Percentiles rank a stretch among this genome's conserved stretches.
Evolutionary conservation across 2,113 vertebrate genomes (phyloP).

Genomic region (Lonchura striata): DNA sequence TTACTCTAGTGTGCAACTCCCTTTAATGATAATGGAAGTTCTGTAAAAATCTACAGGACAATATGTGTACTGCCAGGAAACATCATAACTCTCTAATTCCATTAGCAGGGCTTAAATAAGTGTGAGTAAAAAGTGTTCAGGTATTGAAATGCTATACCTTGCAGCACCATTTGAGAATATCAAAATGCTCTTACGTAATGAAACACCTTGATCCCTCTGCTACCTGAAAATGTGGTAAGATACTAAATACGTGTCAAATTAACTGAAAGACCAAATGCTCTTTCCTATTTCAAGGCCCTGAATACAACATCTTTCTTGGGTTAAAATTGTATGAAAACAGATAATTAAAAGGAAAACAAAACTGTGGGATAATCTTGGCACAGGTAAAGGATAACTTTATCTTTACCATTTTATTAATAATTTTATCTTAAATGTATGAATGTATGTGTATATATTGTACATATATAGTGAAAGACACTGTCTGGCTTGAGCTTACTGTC

Average conservation of each 20-base stretch:
- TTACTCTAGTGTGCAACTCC: not conserved
- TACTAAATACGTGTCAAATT: not conserved
- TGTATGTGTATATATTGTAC: not conserved
- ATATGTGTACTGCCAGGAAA: not conserved
- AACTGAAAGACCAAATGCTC: not conserved
- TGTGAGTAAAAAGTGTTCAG: not conserved
- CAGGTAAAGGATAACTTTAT: not conserved
- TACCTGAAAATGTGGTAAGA: not conserved
- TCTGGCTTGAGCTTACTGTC: not conserved
- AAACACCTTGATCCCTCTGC: not conserved
- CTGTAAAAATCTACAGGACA: not conserved
- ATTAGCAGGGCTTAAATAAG: not conserved
- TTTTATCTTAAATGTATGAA: not conserved
- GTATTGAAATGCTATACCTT: not conserved
- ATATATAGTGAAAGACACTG: not conserved
- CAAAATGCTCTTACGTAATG: not conserved
- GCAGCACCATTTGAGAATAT: not conserved
- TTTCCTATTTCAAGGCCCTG: not conserved
- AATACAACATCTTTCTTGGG: not conserved
- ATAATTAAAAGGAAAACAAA: not conserved
- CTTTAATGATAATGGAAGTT: slow-evolving; percentile 21
- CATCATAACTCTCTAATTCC: not conserved
- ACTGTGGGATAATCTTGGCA: not conserved
- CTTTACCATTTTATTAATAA: not conserved
- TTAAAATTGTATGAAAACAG: not conserved